Evolutionary conservation across 2,797 vertebrate species (phyloP).

Genomic region (Crypturellus tataupa): DNA sequence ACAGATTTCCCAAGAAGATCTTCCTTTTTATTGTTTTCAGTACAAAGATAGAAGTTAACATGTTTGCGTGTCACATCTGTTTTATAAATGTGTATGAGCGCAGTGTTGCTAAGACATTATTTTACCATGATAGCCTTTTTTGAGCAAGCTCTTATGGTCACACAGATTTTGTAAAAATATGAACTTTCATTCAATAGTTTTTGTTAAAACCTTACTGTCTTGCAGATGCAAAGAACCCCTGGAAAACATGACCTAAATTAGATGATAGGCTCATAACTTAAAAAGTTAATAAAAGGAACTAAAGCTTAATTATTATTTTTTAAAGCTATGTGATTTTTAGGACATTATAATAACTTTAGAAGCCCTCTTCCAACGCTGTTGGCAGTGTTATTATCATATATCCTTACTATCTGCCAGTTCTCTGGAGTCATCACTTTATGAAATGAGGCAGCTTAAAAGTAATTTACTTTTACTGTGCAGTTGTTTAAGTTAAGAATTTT

Average conservation of each 20-base stretch:
- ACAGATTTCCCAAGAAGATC: background rate
- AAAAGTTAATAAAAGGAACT: background rate
- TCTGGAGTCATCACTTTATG: background rate
- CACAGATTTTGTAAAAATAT: background rate
- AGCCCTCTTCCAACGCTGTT: background rate
- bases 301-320: background rate
- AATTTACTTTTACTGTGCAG: background rate
- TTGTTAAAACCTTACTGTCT: background rate
- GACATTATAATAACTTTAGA: constrained; percentile 1
- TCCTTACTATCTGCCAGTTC: background rate
- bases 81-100: background rate
- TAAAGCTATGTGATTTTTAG: background rate
- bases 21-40: background rate
- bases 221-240: background rate
- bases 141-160: background rate
- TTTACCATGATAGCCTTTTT: background rate
- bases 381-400: background rate
- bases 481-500: background rate
- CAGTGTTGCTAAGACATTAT: background rate
- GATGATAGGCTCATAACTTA: background rate
- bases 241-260: background rate
- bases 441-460: background rate
- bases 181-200: background rate
- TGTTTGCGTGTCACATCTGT: background rate
- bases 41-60: background rate